phyloP scores from a whole-genome alignment of 2,888 invertebrate genomes.

The Drosophila prostipennis region DNA sequence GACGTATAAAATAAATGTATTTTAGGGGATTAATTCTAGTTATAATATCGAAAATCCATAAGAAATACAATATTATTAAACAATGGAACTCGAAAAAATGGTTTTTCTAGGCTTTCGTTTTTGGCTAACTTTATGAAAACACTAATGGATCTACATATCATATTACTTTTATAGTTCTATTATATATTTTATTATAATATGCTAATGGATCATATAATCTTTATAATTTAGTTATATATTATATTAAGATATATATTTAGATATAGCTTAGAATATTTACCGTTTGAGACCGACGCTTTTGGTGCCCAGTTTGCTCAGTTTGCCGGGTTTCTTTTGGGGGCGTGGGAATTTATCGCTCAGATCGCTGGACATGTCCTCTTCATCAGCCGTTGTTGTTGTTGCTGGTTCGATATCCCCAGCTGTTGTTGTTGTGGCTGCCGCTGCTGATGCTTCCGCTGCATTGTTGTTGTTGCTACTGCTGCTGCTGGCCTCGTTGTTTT shows the following conservation, averaged over 20 bases:
- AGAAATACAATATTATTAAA: too few species aligned
- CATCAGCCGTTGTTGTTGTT: constrained; percentile 49
- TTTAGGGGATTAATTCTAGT: too few species aligned
- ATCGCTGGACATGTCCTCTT: constrained; percentile 74
- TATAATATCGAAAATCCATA: too few species aligned
- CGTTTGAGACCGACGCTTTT: constrained; percentile 83
- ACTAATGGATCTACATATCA: too few species aligned
- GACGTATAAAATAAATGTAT: too few species aligned
- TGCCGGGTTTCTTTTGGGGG: constrained; percentile 78
- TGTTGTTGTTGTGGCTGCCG: not conserved
- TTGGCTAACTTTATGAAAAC: too few species aligned
- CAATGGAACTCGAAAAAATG: too few species aligned
- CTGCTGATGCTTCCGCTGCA: constrained; percentile 23
- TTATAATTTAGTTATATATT: not conserved
- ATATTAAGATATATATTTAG: not conserved
- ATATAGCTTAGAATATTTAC: constrained; percentile 46
- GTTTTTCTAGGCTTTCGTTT: too few species aligned
- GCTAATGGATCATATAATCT: too few species aligned
- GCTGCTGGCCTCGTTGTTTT: constrained; percentile 27
- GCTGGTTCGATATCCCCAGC: constrained; percentile 19
- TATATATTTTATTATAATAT: too few species aligned
- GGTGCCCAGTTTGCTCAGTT: constrained; percentile 82
- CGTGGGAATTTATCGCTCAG: constrained; percentile 76
- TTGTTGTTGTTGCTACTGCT: constrained; percentile 18
- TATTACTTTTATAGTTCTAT: too few species aligned